Conservation (phyloP, 2,113 vertebrate species). For the Cebus imitator region DNA sequence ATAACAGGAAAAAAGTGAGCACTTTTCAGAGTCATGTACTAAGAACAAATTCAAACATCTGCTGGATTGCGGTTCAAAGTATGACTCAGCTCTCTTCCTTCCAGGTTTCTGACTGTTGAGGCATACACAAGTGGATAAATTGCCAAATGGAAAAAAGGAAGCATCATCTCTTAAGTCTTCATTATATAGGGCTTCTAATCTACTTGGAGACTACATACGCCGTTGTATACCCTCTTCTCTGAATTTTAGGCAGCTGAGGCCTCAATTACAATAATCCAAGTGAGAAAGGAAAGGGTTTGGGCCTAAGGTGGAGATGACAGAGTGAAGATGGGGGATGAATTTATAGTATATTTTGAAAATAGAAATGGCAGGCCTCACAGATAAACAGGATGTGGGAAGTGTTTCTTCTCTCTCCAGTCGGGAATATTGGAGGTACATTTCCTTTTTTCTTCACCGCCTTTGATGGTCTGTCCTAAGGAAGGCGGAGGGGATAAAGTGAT, state of each 20-base stretch:
- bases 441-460: neutral
- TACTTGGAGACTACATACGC: neutral
- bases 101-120: neutral
- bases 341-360: neutral
- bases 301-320: neutral
- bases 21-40: neutral
- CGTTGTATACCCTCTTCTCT: neutral
- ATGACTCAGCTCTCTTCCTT: neutral
- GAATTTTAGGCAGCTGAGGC: neutral
- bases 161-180: neutral
- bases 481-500: neutral
- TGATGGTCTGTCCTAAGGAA: neutral
- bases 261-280: neutral
- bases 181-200: neutral
- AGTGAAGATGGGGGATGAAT: neutral
- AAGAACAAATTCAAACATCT: neutral
- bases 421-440: neutral
- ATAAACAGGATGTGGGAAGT: neutral
- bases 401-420: neutral
- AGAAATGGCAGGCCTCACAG: neutral
- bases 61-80: neutral
- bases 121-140: neutral
- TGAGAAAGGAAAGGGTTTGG: neutral
- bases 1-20: neutral
- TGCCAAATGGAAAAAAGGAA: neutral